Conservation (phyloP, 2,113 vertebrate species). For the Anser cygnoides region DNA sequence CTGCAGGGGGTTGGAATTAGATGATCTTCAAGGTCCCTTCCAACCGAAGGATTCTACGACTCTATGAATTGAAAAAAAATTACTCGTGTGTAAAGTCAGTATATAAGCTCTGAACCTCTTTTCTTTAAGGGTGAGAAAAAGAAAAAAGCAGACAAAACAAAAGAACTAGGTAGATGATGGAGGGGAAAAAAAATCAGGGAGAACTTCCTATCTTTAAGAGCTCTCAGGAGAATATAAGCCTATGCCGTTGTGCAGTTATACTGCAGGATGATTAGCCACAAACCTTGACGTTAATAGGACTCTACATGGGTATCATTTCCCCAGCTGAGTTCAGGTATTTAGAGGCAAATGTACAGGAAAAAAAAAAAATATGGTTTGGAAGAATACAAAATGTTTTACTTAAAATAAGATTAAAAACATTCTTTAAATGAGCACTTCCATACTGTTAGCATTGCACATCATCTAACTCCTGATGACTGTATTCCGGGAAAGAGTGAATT, state of each 20-base stretch:
- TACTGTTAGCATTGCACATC: background rate
- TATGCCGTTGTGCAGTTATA: background rate
- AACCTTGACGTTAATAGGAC: background rate
- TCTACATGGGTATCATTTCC: background rate
- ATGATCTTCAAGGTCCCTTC: no score
- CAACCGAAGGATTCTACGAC: no score
- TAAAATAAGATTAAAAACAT: background rate
- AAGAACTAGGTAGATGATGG: background rate
- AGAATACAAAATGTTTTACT: background rate
- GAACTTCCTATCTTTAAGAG: background rate
- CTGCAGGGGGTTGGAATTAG: no score
- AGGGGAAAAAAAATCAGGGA: background rate
- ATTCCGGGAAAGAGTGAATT: background rate
- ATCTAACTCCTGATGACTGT: background rate
- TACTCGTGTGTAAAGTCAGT: background rate
- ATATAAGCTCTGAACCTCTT: background rate
- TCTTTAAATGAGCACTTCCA: background rate
- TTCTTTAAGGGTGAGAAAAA: background rate
- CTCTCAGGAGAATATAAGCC: rapidly evolving
- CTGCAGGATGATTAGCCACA: background rate
- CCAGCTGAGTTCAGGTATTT: background rate
- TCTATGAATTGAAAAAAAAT: background rate
- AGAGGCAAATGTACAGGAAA: background rate
- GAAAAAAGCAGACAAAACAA: background rate
- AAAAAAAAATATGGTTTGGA: background rate